Percentiles rank a stretch among this genome's conserved stretches.
Evolutionary conservation across 2,888 invertebrate species (phyloP).

Genomic region (Liodrosophila aerea): DNA sequence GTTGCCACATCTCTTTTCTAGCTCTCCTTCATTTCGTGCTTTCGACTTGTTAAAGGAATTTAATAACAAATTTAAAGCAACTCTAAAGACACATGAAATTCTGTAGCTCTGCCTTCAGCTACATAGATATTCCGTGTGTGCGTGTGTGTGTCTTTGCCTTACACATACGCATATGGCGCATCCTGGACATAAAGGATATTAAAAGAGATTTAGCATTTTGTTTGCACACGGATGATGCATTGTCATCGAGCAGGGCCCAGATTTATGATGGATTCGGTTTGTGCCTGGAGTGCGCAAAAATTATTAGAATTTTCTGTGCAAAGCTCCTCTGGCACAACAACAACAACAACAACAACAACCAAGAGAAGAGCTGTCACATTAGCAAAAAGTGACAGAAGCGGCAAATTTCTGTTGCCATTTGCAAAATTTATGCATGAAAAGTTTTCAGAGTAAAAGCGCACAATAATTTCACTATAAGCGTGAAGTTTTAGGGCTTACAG

Average conservation of each 20-base stretch:
- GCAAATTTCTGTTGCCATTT: background rate
- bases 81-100: slow-evolving; percentile 15
- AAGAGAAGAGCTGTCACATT: slow-evolving; percentile 17
- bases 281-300: slow-evolving; percentile 76
- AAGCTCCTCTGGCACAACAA: slow-evolving; percentile 1
- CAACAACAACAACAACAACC: no score
- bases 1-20: slow-evolving; percentile 36
- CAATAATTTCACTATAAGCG: slow-evolving; percentile 13
- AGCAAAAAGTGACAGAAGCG: background rate
- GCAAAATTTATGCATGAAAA: background rate
- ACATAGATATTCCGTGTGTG: slow-evolving; percentile 8
- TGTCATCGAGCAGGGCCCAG: slow-evolving; percentile 80
- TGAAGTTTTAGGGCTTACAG: slow-evolving; percentile 11
- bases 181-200: slow-evolving; percentile 78
- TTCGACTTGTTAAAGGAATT: slow-evolving; percentile 36
- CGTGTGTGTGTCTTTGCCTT: slow-evolving; percentile 39
- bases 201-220: slow-evolving; percentile 79
- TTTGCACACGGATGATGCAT: slow-evolving; percentile 81
- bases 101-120: slow-evolving; percentile 12
- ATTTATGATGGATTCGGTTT: slow-evolving; percentile 80
- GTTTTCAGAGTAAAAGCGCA: no score
- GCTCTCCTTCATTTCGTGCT: slow-evolving; percentile 21
- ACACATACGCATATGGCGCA: slow-evolving; percentile 71
- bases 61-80: slow-evolving; percentile 56
- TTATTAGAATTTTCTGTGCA: slow-evolving; percentile 67